Evolutionary conservation across 2,888 invertebrate genomes (phyloP), one percentile per base, ranked within the genome.

Genomic region (Chrysolina haemoptera): DNA sequence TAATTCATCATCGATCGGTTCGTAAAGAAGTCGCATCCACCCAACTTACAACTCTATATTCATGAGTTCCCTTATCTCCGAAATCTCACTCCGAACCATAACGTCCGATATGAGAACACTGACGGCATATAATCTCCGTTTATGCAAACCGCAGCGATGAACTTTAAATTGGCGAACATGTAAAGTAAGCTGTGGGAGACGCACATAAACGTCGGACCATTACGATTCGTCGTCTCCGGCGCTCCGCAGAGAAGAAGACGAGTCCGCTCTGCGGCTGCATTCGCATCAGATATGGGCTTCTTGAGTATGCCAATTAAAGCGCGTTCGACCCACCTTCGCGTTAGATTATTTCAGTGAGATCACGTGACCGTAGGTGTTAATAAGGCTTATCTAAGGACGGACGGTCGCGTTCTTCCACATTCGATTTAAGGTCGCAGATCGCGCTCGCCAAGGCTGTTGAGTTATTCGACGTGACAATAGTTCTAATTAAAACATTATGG

Each of bases 301-400:
- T 82, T 80, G 82, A 80, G 82, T 83, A 84, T 85, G 85, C 85
- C 86, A 86, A 86, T 86, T 86, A 86, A 83, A 80, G 81, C 73
- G 82, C 80, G 70, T 35, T 41, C 82, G 84, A 85, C 84, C 84
- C 83, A 85, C 85, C 85, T 85, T 85, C 81, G 81, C 79, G 81
- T 82, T 82, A 81, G 83, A 84, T 82, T 80, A 79, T 78, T 80
- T 76, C 76, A 75, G 81, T 77, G 74, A 79, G 74, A 79, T 83
- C 83, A 85, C 84, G 85, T 86, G 85, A 84, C 83, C 76, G 82
- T 84, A 85, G 85, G 86, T 86, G 86, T 86, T 86, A 86, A 86
- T 86, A 84, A 81, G 85, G 76, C 76, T 83, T 84, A 84, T 84
- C 84, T 78, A 66, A 40, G 68, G 76, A 74, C 75, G 68, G 76